Evolutionary conservation across 2,797 vertebrate species (phyloP).

Genomic region (Muraenolepis orangiensis): DNA sequence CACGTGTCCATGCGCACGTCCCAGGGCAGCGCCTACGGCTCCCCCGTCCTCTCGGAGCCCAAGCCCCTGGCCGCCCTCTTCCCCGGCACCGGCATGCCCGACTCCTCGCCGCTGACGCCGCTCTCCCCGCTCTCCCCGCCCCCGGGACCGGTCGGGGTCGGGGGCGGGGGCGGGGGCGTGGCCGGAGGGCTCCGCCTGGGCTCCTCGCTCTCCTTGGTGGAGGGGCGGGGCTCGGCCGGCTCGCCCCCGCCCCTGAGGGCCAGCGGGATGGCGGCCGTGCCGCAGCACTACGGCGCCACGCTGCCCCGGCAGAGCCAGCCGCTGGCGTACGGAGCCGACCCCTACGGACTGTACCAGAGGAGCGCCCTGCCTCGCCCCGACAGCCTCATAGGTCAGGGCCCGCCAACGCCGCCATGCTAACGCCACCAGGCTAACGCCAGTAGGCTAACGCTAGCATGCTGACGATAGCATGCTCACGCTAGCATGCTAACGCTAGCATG

Average conservation of each 20-base stretch:
- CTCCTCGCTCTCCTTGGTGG: slow-evolving; percentile 81
- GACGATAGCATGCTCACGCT: too few relatives aligned
- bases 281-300: slow-evolving; percentile 87
- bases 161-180: slow-evolving; percentile 43
- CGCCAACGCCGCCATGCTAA: background rate
- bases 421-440: too few relatives aligned
- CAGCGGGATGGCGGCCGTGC: slow-evolving; percentile 89
- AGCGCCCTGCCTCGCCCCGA: slow-evolving; percentile 92
- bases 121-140: slow-evolving; percentile 51
- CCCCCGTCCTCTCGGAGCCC: slow-evolving; percentile 83
- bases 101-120: slow-evolving; percentile 69
- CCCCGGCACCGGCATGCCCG: slow-evolving; percentile 85
- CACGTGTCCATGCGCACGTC: slow-evolving; percentile 86
- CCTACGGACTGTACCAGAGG: slow-evolving; percentile 91
- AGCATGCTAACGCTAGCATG: too few relatives aligned
- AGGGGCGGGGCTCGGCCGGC: slow-evolving; percentile 75
- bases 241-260: slow-evolving; percentile 78
- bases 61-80: slow-evolving; percentile 79
- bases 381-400: slow-evolving; percentile 90
- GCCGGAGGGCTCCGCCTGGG: slow-evolving; percentile 69
- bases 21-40: slow-evolving; percentile 87
- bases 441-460: too few relatives aligned
- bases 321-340: slow-evolving; percentile 82
- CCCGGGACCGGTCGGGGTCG: slow-evolving; percentile 31
- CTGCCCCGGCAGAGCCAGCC: slow-evolving; percentile 80